phyloP scores from a whole-genome alignment of 2,797 vertebrate genomes.

The Spea hammondii region DNA sequence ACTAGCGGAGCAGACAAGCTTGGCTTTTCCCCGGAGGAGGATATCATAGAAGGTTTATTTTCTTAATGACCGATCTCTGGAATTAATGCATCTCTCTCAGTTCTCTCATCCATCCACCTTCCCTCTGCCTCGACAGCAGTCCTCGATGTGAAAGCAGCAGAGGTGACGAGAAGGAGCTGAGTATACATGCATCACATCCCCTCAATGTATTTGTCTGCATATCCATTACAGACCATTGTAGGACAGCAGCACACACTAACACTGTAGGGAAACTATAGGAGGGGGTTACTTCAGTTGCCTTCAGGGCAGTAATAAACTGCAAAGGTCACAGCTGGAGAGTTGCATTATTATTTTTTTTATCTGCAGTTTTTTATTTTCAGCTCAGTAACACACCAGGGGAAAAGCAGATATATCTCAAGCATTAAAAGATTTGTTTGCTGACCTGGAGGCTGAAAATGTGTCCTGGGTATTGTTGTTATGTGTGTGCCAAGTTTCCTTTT shows the following conservation, averaged over 20 bases:
- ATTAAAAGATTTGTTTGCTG: background rate
- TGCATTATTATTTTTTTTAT: background rate
- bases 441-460: background rate
- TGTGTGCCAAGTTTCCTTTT: background rate
- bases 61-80: conserved; percentile 28
- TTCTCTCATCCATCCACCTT: conserved; percentile 43
- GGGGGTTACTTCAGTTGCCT: conserved; percentile 21
- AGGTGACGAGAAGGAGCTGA: conserved; percentile 40
- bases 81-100: conserved; percentile 33
- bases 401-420: background rate
- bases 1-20: conserved; percentile 34
- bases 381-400: background rate
- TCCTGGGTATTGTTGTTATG: background rate
- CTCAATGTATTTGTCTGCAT: conserved; percentile 47
- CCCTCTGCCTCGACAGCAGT: conserved; percentile 42
- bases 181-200: conserved; percentile 42
- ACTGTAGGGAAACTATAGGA: conserved; percentile 11
- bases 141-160: conserved; percentile 41
- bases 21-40: conserved; percentile 14
- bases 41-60: conserved; percentile 23
- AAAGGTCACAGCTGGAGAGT: conserved; percentile 2
- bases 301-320: conserved; percentile 33
- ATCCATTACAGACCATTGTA: conserved; percentile 44
- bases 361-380: background rate
- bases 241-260: conserved; percentile 24